Percentiles rank a stretch among this genome's conserved stretches.
Evolutionary conservation across 1,140 invertebrate genomes (phyloP).

Genomic region (Caerostris darwini): DNA sequence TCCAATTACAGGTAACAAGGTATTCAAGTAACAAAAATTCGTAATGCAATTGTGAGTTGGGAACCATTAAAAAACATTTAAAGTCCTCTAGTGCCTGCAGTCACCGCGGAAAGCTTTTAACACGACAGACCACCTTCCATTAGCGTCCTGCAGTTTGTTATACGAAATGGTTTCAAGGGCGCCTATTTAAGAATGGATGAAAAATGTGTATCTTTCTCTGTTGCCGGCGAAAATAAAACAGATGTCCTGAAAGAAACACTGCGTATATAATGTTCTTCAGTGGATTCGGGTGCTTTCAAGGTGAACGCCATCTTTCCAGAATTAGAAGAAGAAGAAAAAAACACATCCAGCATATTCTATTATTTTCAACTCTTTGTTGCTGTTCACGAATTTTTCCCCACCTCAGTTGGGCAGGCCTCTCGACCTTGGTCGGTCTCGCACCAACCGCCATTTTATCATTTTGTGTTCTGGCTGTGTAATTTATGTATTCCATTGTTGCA

Average conservation of each 20-base stretch:
- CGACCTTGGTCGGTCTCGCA: slow-evolving; percentile 6
- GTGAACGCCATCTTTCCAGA: slow-evolving; percentile 34
- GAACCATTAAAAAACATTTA: no score
- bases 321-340: slow-evolving; percentile 24
- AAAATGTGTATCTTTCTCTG: not conserved
- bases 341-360: slow-evolving; percentile 10
- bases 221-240: not conserved
- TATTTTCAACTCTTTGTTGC: slow-evolving; percentile 13
- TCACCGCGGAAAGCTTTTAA: no score
- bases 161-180: slow-evolving; percentile 18
- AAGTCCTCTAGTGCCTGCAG: no score
- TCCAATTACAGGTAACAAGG: no score
- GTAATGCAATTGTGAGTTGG: no score
- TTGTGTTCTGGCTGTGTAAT: slow-evolving; percentile 6
- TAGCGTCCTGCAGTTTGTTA: not conserved
- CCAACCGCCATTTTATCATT: not conserved
- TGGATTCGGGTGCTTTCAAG: slow-evolving; percentile 13
- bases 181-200: slow-evolving; percentile 5
- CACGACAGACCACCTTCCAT: no score
- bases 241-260: not conserved
- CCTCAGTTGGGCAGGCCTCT: not conserved
- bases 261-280: not conserved
- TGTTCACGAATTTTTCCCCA: not conserved
- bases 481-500: slow-evolving; percentile 23
- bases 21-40: no score